phyloP scores from a whole-genome alignment of 2,797 vertebrate genomes.

The Sciurus carolinensis region DNA sequence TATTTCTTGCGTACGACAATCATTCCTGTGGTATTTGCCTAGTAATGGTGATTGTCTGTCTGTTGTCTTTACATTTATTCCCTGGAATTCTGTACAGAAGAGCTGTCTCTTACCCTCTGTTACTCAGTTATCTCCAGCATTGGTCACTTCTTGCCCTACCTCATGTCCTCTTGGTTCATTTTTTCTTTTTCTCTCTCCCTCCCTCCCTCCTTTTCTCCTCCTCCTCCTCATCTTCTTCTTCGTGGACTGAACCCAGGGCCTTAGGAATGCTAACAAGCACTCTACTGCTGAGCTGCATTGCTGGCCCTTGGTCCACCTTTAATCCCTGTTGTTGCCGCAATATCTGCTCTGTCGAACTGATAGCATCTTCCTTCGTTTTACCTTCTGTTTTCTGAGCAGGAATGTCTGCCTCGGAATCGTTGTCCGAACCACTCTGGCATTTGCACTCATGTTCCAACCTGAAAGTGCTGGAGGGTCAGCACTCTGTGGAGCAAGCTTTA shows the following conservation, averaged over 20 bases:
- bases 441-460: not conserved
- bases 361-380: not conserved
- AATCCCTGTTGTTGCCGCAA: not conserved
- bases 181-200: not conserved
- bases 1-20: not conserved
- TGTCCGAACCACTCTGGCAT: not conserved
- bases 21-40: not conserved
- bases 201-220: no score
- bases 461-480: not conserved
- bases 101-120: not conserved
- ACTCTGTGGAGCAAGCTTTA: not conserved
- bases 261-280: no score
- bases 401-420: conserved; percentile 38
- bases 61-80: conserved; percentile 5
- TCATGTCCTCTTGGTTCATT: not conserved
- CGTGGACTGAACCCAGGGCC: no score
- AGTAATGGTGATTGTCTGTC: not conserved
- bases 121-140: not conserved
- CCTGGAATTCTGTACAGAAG: not conserved
- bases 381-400: not conserved
- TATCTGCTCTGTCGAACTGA: not conserved
- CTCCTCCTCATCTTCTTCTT: no score
- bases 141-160: not conserved
- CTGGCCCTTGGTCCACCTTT: not conserved
- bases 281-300: not conserved